These are phyloP conservation scores for Lepidocyrtoides sp. DNA, from an alignment of 2,888 invertebrate genomes.

Conservation along the genomic window DNA sequence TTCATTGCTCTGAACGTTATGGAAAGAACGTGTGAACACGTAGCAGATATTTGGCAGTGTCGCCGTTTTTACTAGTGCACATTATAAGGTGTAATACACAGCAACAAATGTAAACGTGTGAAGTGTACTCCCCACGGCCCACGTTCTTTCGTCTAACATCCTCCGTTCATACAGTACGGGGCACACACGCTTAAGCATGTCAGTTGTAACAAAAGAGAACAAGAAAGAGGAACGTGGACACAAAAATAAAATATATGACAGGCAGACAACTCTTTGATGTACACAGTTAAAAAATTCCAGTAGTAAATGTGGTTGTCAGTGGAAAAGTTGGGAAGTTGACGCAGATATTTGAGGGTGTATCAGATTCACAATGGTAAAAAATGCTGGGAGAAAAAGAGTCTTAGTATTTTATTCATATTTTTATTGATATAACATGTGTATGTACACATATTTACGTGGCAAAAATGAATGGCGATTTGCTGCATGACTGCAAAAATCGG, in stretches of 20 bases:
- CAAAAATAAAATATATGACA: not conserved
- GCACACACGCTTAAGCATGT: not conserved
- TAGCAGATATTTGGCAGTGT: not conserved
- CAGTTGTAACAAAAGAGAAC: not conserved
- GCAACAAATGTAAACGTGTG: not conserved
- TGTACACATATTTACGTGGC: no score
- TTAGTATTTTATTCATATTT: no score
- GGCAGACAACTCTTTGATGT: constrained; percentile 6
- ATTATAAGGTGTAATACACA: not conserved
- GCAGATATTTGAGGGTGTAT: not conserved
- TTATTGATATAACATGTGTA: no score
- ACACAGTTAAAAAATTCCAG: constrained; percentile 4
- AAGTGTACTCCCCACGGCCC: not conserved
- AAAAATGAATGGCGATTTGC: no score
- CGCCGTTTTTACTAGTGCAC: no score
- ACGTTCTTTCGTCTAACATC: not conserved
- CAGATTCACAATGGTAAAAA: constrained; percentile 17
- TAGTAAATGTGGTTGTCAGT: constrained; percentile 8
- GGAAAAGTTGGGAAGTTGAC: not conserved
- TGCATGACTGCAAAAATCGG: no score
- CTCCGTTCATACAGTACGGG: not conserved
- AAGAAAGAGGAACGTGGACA: no score
- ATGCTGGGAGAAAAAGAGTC: no score
- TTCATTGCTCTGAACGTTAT: not conserved
- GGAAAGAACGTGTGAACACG: not conserved